Percentiles rank a stretch among this genome's conserved stretches.
Conservation (phyloP, 2,888 invertebrate genomes). For the Trachelus troglodyta region DNA sequence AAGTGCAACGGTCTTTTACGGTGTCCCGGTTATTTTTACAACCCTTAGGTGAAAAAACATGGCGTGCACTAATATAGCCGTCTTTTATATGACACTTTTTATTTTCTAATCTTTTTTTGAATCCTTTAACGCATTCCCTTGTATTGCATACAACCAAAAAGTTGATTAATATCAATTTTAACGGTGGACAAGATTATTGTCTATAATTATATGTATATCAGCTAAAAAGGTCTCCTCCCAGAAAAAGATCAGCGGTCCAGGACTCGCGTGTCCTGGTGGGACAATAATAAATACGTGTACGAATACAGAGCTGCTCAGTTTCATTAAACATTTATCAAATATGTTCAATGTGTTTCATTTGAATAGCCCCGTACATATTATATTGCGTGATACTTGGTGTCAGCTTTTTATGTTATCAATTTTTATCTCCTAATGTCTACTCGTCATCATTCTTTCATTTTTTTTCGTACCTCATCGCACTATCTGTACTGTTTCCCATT, state of each 20-base stretch:
- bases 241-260: neutral
- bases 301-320: neutral
- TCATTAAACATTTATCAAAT: neutral
- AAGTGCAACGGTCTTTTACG: conserved; percentile 28
- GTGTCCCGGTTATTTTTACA: neutral
- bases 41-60: neutral
- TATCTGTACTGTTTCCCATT: neutral
- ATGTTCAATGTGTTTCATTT: neutral
- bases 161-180: conserved; percentile 24
- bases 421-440: conserved; percentile 25
- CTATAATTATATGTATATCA: conserved; percentile 32
- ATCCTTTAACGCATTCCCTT: neutral
- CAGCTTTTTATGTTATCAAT: conserved; percentile 33
- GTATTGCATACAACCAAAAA: conserved; percentile 17
- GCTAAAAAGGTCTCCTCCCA: neutral
- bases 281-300: neutral
- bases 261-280: neutral
- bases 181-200: conserved; percentile 46
- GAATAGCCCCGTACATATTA: conserved; percentile 14
- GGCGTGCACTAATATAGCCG: neutral
- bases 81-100: neutral
- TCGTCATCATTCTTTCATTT: neutral
- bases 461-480: neutral
- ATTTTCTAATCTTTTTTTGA: conserved; percentile 21
- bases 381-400: conserved; percentile 50